These are phyloP conservation scores for Pipistrellus pipistrellus DNA, from an alignment of 2,797 vertebrate species.

Conservation along the genomic window DNA sequence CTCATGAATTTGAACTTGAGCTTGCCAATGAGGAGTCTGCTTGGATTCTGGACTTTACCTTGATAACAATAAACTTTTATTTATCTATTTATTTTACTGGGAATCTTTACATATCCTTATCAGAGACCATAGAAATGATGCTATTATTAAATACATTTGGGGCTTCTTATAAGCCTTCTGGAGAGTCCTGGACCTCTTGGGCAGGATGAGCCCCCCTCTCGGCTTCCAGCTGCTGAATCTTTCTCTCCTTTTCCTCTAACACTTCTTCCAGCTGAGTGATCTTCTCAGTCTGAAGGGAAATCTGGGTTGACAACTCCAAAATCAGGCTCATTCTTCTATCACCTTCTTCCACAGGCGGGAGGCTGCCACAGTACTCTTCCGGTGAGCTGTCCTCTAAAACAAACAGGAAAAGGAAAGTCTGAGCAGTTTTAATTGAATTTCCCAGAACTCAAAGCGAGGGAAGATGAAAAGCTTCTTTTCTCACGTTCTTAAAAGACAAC, in stretches of 20 bases:
- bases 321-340: conserved; percentile 76
- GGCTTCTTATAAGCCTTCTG: conserved; percentile 63
- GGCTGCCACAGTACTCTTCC: conserved; percentile 49
- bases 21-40: background rate
- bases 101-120: conserved; percentile 31
- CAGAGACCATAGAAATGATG: background rate
- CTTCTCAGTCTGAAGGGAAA: conserved; percentile 82
- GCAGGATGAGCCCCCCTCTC: background rate
- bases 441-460: conserved; percentile 17
- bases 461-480: conserved; percentile 63
- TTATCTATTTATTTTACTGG: background rate
- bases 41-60: conserved; percentile 28
- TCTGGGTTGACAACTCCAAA: conserved; percentile 72
- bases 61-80: conserved; percentile 64
- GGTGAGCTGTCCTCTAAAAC: conserved; percentile 67
- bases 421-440: conserved; percentile 78
- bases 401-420: conserved; percentile 75
- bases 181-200: conserved; percentile 27
- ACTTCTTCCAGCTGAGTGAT: conserved; percentile 79
- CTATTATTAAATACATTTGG: background rate
- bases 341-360: conserved; percentile 52
- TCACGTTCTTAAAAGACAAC: conserved; percentile 68
- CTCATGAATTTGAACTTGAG: conserved; percentile 41
- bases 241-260: conserved; percentile 76
- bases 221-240: conserved; percentile 78